Base-by-base conservation (phyloP, 2,888 invertebrate species). In the Parnassius apollo region DNA sequence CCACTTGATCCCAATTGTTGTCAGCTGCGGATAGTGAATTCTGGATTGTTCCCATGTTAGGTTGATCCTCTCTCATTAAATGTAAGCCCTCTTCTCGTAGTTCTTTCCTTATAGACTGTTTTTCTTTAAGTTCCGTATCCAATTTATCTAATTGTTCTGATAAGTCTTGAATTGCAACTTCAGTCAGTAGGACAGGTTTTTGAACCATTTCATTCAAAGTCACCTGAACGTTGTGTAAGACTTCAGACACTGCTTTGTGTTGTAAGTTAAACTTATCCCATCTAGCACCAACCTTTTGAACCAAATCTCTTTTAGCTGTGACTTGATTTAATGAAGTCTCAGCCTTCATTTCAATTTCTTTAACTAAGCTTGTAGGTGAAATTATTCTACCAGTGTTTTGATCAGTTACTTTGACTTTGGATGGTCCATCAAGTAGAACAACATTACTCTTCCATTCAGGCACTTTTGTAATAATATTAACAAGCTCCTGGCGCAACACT, bases 51-150 rank as follows among this genome's bases (percentile, higher is more conserved):
- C 96, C 94, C 83, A 96, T 95, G 70, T 96, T 96, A 59, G 94
- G 93, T 75, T 96, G 95, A 85, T 98, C 96, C 87, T 96, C 95
- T 76, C 96, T 94, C 94, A 97, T 94, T 68, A 97, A 85, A 73
- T 95, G 93, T 61, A 96, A 92, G 1, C 96, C 97, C 88, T 96
- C 95, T 75, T 95, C 94, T 73, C 96, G 94, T n/a, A 97, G 89
- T 69, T 94, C 94, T 68, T 96, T 94, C 75, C 95, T 95, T 0
- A 95, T 86, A 7, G 93, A 85, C 70, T 93, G 92, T 70, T 94
- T 94, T 13, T 93, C 92, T 72, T 93, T 93, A 8, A 94, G 75
- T 10, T 93, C 93, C 45, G 88, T 78, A 78, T 94, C 86, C 82
- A 94, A 75, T 80, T 88, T 80, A 82, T 93, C 92, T 57, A 94